Percentiles rank a stretch among this genome's conserved stretches.
Conservation (phyloP, 2,888 invertebrate genomes). For the Allacma fusca region DNA sequence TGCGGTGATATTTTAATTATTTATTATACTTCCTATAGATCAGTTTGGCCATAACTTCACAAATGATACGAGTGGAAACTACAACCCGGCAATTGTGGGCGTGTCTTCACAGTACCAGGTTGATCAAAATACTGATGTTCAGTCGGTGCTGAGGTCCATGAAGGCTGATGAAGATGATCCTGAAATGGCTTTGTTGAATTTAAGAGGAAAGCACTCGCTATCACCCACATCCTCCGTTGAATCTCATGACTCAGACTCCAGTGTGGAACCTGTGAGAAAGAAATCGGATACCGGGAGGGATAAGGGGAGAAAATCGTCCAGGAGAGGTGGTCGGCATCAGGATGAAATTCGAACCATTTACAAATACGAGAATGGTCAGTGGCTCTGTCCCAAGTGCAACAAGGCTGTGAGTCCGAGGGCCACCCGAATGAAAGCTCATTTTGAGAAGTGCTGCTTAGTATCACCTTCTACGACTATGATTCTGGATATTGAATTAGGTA, state of each 20-base stretch:
- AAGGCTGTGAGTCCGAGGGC: constrained; percentile 16
- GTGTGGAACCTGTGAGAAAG: background rate
- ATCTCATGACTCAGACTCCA: constrained; percentile 1
- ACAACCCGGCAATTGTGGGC: background rate
- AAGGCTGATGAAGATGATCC: background rate
- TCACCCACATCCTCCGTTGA: no score
- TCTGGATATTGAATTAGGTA: background rate
- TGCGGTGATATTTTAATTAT: no score
- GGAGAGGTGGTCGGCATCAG: constrained; percentile 18
- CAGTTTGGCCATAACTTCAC: background rate
- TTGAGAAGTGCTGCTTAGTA: background rate
- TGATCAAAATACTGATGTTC: background rate
- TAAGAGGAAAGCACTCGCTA: no score
- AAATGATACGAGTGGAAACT: background rate
- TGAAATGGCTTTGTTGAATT: no score
- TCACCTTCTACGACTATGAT: background rate
- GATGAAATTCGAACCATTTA: constrained; percentile 20
- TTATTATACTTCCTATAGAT: no score
- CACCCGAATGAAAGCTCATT: constrained; percentile 24
- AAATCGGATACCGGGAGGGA: background rate
- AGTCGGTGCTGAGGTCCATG: background rate
- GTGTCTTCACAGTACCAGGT: background rate
- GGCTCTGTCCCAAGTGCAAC: constrained; percentile 22
- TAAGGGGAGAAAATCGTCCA: background rate
- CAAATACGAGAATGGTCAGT: constrained; percentile 24